phyloP scores from a whole-genome alignment of 1,140 invertebrate species.

The Portunus trituberculatus region DNA sequence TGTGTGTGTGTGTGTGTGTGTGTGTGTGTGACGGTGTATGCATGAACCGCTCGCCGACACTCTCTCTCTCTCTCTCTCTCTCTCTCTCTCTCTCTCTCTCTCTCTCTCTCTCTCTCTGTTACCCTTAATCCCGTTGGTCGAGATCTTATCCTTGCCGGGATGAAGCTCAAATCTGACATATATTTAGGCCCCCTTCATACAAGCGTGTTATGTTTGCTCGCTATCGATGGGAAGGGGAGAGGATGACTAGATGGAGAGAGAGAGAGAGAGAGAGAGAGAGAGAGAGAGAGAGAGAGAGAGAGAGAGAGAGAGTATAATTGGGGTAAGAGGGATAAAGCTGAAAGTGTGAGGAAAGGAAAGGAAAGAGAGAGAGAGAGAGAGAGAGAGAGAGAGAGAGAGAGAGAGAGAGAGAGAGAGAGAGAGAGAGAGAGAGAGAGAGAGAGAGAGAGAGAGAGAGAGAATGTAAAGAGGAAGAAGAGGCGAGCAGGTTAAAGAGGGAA shows the following conservation, averaged over 20 bases:
- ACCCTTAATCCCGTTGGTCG: no score
- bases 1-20: slow-evolving; percentile 28
- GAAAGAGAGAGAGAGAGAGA: not conserved
- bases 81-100: no score
- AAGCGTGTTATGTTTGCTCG: not conserved
- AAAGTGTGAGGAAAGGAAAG: not conserved
- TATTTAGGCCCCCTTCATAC: not conserved
- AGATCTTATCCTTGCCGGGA: not conserved
- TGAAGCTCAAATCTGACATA: not conserved
- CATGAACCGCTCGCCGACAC: not conserved
- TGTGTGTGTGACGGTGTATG: slow-evolving; percentile 17
- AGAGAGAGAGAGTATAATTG: not conserved
- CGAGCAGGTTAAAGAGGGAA: not conserved
- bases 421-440: not conserved
- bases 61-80: not conserved
- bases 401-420: not conserved
- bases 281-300: not conserved
- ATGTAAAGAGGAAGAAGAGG: not conserved
- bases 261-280: not conserved
- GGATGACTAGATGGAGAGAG: no score
- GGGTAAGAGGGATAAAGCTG: not conserved
- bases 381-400: not conserved
- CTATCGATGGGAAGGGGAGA: not conserved
- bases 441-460: not conserved
- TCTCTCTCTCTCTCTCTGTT: no score